These are phyloP conservation scores for Sesamia nonagrioides DNA, from an alignment of 1,140 invertebrate species.

Conservation along the genomic window DNA sequence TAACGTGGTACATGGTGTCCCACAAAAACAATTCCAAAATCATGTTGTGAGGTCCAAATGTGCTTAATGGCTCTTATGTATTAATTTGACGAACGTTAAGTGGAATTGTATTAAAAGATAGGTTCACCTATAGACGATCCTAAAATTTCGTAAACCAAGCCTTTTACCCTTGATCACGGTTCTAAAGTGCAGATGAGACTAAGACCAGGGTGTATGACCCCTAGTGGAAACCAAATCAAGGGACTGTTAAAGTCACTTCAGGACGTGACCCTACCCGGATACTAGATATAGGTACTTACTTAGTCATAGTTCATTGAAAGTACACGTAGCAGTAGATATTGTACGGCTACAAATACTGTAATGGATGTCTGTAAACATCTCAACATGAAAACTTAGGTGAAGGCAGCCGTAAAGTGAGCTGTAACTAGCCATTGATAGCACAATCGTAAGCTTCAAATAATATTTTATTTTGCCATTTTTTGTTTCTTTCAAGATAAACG, in stretches of 20 bases:
- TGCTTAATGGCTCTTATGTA: background rate
- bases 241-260: slow-evolving; percentile 79
- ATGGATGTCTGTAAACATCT: no score
- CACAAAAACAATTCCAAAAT: background rate
- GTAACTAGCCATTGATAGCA: no score
- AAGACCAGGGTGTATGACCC: slow-evolving; percentile 81
- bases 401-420: no score
- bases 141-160: slow-evolving; percentile 47
- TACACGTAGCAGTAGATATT: no score
- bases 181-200: slow-evolving; percentile 71
- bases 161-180: slow-evolving; percentile 78
- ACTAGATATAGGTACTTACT: slow-evolving; percentile 23
- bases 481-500: no score
- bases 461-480: no score
- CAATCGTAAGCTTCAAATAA: no score
- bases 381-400: no score
- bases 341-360: no score
- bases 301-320: no score
- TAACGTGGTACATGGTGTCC: background rate
- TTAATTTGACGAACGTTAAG: background rate
- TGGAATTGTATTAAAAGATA: background rate
- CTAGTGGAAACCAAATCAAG: slow-evolving; percentile 86
- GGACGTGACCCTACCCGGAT: slow-evolving; percentile 74
- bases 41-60: background rate
- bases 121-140: background rate